phyloP scores from a whole-genome alignment of 2,797 vertebrate species.

The Monodelphis domestica region DNA sequence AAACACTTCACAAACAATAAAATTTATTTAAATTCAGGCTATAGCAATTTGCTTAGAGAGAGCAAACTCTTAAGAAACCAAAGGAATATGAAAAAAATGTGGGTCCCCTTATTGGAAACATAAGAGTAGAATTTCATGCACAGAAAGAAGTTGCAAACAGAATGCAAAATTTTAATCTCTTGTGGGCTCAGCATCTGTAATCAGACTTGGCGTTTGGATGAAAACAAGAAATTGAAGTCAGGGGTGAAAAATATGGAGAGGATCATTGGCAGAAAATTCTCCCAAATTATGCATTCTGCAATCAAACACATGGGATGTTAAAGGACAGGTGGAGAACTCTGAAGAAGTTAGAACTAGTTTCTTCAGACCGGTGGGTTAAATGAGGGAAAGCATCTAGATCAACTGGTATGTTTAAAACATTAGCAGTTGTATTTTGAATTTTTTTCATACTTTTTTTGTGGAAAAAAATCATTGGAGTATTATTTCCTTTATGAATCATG shows the following conservation, averaged over 20 bases:
- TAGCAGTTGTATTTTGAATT: slow-evolving; percentile 23
- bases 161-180: no score
- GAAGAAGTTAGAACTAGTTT: slow-evolving; percentile 69
- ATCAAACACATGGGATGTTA: slow-evolving; percentile 92
- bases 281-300: slow-evolving; percentile 88
- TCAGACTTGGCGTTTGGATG: slow-evolving; percentile 84
- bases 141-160: no score
- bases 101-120: no score
- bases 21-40: no score
- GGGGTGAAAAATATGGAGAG: slow-evolving; percentile 89
- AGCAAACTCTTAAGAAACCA: no score
- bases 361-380: slow-evolving; percentile 50
- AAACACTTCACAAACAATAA: no score
- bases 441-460: slow-evolving; percentile 47
- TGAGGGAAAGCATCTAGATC: slow-evolving; percentile 34
- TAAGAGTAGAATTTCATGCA: no score
- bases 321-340: slow-evolving; percentile 97
- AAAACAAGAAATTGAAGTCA: slow-evolving; percentile 87
- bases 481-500: slow-evolving; percentile 13
- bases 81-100: no score
- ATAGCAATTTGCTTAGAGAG: no score
- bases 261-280: slow-evolving; percentile 94
- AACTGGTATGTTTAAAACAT: slow-evolving; percentile 37
- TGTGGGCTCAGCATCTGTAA: no score
- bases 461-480: slow-evolving; percentile 1